Base-by-base conservation (phyloP, 2,113 vertebrate species). In the Oreochromis tanganicae region DNA sequence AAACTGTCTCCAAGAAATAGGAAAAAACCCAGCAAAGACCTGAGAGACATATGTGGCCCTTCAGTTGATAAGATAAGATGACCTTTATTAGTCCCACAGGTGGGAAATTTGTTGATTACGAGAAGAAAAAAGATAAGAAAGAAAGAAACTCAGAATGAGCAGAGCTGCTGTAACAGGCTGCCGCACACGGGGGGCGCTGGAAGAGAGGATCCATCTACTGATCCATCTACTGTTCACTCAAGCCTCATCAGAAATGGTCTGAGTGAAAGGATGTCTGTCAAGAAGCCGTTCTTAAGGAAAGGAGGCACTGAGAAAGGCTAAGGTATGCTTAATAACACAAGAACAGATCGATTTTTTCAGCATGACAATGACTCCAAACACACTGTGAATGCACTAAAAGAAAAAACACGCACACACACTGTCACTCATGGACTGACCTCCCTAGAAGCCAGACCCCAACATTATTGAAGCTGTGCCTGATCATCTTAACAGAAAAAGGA, bases 261-360 rank as follows among this genome's bases (percentile, higher is more conserved):
- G 19, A 68, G 34, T 21, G 11, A 21, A 68, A 41, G 3, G 19
- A 13, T 12, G 3, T 12, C 19, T 68, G 34, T 68, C 34, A n/a
- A 54, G 50, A 10, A 54, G 19, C 63, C 0, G 10, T 41, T 68
- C 63, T 13, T 68, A 41, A 38, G 36, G 7, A 21, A 68, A 36
- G 2, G 36, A 41, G 36, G 11, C 63, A 24, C 0, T 41, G 63
- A 68, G n/a, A 68, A 68, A 41, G 36, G 36, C 36, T 24, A 41
- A 5, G n/a, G n/a, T 9, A 41, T 14, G 63, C 36, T 13, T 21
- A 41, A 41, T 41, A 8, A 21, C 36, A 68, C 34, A 68, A 21
- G 63, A 68, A 68, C 63, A 21, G 63, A 13, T 68, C 0, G 0
- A 0, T 68, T 8, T 68, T 41, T 43, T 38, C 34, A 66, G 19